Evolutionary conservation across 2,113 vertebrate species (phyloP).

Genomic region (Corythornis madagascariensis): DNA sequence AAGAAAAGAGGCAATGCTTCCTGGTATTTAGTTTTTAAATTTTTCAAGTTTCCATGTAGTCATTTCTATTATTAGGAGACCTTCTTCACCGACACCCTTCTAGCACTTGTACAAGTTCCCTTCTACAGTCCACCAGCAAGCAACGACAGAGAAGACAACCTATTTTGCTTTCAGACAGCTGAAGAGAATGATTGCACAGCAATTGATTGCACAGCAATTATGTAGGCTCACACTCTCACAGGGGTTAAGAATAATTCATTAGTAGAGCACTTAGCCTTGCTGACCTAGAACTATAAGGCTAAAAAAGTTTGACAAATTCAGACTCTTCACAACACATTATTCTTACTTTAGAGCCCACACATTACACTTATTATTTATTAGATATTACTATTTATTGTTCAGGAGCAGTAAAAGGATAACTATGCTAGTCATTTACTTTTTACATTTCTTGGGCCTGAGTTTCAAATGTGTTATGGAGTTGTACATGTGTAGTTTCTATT

Average conservation of each 20-base stretch:
- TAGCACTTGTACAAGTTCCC: background rate
- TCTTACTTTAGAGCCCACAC: background rate
- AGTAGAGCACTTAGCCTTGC: background rate
- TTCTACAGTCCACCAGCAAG: background rate
- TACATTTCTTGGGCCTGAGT: background rate
- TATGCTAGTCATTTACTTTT: background rate
- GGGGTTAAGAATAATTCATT: constrained; percentile 32
- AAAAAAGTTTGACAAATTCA: background rate
- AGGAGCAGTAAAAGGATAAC: background rate
- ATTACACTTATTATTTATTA: background rate
- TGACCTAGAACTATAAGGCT: background rate
- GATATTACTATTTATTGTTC: background rate
- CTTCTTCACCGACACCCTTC: background rate
- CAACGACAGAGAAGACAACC: background rate
- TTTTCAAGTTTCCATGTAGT: background rate
- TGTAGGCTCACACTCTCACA: background rate
- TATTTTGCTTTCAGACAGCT: background rate
- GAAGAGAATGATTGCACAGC: background rate
- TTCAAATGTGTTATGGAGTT: background rate
- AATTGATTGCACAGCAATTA: background rate
- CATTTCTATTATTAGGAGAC: background rate
- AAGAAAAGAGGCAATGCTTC: background rate
- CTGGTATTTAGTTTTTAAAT: background rate
- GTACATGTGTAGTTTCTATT: background rate
- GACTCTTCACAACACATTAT: background rate